phyloP scores from a whole-genome alignment of 2,797 vertebrate species.

The Nasua narica region DNA sequence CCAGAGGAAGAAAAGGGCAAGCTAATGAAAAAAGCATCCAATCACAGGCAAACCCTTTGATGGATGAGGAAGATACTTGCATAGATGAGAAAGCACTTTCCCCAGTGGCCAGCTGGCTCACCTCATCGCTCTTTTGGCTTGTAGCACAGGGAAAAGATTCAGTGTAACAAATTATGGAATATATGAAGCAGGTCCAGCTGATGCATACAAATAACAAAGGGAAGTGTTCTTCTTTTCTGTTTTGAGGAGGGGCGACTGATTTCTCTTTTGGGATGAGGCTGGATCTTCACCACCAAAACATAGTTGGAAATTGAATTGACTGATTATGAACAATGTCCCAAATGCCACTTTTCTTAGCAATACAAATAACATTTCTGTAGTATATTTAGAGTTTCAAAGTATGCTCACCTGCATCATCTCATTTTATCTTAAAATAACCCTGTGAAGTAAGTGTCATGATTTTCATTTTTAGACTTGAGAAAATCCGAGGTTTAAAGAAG shows the following conservation, averaged over 20 bases:
- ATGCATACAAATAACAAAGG: neutral
- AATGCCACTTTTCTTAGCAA: neutral
- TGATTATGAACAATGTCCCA: neutral
- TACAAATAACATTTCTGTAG: slow-evolving; percentile 24
- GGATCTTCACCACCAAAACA: slow-evolving; percentile 22
- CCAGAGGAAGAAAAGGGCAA: slow-evolving; percentile 18
- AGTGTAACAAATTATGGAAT: slow-evolving; percentile 6
- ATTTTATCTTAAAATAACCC: slow-evolving; percentile 41
- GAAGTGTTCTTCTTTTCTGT: slow-evolving; percentile 3
- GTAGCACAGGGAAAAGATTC: slow-evolving; percentile 41
- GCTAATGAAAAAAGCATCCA: slow-evolving; percentile 42
- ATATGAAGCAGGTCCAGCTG: neutral
- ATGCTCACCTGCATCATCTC: neutral
- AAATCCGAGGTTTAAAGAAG: neutral
- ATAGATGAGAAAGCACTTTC: slow-evolving; percentile 59
- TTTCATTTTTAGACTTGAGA: slow-evolving; percentile 22
- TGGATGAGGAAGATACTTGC: slow-evolving; percentile 31
- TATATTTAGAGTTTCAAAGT: slow-evolving; percentile 34
- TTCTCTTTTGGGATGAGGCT: neutral
- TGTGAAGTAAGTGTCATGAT: slow-evolving; percentile 4
- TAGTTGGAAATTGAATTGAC: neutral
- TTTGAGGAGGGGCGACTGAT: neutral
- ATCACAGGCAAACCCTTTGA: slow-evolving; percentile 4
- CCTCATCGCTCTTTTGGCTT: slow-evolving; percentile 34
- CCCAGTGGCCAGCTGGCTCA: slow-evolving; percentile 31